Percentiles rank a stretch among this genome's conserved stretches.
These are phyloP conservation scores for Rhynchophorus ferrugineus DNA, from an alignment of 1,140 invertebrate genomes.

Conservation along the genomic window DNA sequence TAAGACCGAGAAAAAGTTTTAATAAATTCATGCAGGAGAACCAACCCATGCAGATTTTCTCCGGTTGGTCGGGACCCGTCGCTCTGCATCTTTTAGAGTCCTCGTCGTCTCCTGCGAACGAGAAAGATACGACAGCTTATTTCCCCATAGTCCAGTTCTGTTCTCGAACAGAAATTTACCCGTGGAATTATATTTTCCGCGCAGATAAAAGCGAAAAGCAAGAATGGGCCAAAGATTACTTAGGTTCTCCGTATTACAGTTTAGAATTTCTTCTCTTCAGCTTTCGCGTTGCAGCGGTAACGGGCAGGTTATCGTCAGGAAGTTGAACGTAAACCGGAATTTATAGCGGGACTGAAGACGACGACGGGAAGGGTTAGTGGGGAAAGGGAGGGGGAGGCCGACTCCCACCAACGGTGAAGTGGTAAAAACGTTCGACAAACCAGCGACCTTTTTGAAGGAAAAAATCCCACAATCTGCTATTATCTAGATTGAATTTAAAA, in stretches of 20 bases:
- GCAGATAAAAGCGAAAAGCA: constrained; percentile 31
- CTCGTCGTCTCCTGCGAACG: too few relatives aligned
- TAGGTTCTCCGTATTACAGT: constrained; percentile 24
- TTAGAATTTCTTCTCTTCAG: constrained; percentile 24
- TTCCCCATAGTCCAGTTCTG: constrained; percentile 36
- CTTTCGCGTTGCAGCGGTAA: constrained; percentile 18
- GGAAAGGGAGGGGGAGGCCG: too few relatives aligned
- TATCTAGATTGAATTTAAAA: too few relatives aligned
- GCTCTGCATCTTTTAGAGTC: constrained; percentile 38
- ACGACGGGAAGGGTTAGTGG: too few relatives aligned
- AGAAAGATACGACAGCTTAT: constrained; percentile 31
- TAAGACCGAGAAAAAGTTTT: too few relatives aligned
- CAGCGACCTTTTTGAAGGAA: too few relatives aligned
- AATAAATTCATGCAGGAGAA: constrained; percentile 39
- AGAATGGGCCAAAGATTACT: constrained; percentile 19
- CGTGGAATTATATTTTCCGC: constrained; percentile 30
- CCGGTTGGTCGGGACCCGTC: too few relatives aligned
- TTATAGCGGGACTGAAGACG: too few relatives aligned
- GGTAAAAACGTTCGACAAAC: too few relatives aligned
- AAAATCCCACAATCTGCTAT: too few relatives aligned
- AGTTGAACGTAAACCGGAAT: constrained; percentile 28
- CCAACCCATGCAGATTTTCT: constrained; percentile 37
- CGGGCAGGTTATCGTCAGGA: constrained; percentile 30
- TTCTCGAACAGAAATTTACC: constrained; percentile 32
- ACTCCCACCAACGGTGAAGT: too few relatives aligned